These are phyloP conservation scores for Protaetia brevitarsis DNA, from an alignment of 1,140 invertebrate species.

Conservation along the genomic window DNA sequence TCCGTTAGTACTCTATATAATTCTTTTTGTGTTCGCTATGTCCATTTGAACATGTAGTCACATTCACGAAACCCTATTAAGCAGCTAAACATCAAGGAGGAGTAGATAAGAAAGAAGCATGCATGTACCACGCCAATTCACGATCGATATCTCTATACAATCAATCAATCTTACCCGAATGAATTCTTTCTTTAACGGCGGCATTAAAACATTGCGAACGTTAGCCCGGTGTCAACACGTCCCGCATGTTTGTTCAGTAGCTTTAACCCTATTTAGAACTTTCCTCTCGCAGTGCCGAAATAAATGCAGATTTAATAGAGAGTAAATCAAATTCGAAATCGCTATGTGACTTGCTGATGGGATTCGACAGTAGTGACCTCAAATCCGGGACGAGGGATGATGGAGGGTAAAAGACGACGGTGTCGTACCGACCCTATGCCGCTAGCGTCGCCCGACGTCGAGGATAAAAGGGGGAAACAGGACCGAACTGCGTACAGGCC, in stretches of 20 bases:
- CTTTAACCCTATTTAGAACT: background rate
- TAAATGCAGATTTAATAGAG: constrained; percentile 26
- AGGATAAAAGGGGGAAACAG: constrained; percentile 28
- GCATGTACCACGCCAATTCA: too few relatives aligned
- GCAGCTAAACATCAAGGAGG: too few relatives aligned
- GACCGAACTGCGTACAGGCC: background rate
- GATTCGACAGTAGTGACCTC: constrained; percentile 46
- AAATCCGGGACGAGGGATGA: constrained; percentile 42
- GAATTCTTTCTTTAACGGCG: too few relatives aligned
- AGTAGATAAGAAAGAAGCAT: too few relatives aligned
- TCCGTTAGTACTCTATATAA: too few relatives aligned
- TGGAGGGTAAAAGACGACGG: constrained; percentile 17
- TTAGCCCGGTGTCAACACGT: background rate
- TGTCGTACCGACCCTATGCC: constrained; percentile 9
- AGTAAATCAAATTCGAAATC: constrained; percentile 36
- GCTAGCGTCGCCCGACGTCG: background rate
- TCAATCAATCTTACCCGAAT: too few relatives aligned
- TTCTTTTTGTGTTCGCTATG: too few relatives aligned
- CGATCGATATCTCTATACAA: too few relatives aligned
- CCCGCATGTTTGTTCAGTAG: background rate
- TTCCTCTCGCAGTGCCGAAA: background rate
- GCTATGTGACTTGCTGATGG: constrained; percentile 46
- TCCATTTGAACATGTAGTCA: too few relatives aligned
- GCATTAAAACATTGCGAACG: too few relatives aligned
- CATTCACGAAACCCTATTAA: too few relatives aligned